phyloP scores from a whole-genome alignment of 2,888 invertebrate genomes.

The Hirtodrosophila cameraria region DNA sequence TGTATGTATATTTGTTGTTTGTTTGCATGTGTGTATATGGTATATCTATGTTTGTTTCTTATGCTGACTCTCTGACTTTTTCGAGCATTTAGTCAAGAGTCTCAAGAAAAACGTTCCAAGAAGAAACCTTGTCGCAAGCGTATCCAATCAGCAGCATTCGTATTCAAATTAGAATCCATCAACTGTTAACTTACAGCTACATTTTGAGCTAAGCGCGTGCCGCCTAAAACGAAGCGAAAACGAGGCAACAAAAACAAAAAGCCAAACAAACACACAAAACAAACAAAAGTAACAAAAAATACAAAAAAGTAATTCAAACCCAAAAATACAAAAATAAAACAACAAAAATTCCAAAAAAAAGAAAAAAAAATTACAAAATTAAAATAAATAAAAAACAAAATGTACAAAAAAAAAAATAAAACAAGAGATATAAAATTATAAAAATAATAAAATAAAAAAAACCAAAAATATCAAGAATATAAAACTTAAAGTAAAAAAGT shows the following conservation, averaged over 20 bases:
- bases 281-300: conserved; percentile 16
- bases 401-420: conserved; percentile 39
- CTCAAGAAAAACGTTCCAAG: conserved; percentile 29
- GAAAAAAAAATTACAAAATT: not conserved
- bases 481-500: conserved; percentile 12
- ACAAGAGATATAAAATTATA: too few relatives aligned
- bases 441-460: not conserved
- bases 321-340: too few relatives aligned
- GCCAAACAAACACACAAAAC: not conserved
- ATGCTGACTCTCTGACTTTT: conserved; percentile 37
- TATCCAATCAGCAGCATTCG: conserved; percentile 14
- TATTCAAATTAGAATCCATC: conserved; percentile 43
- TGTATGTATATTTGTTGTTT: conserved; percentile 1
- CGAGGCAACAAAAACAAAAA: conserved; percentile 21
- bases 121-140: conserved; percentile 28
- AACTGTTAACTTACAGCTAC: conserved; percentile 30
- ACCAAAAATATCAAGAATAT: not conserved
- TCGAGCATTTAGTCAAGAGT: conserved; percentile 28
- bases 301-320: conserved; percentile 41
- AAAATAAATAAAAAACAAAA: conserved; percentile 12
- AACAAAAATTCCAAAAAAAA: too few relatives aligned
- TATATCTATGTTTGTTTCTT: conserved; percentile 4
- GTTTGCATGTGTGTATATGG: not conserved
- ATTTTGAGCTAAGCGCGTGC: conserved; percentile 34
- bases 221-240: conserved; percentile 30